Evolutionary conservation across 2,888 invertebrate genomes (phyloP).

Genomic region (Ametastegia equiseti): DNA sequence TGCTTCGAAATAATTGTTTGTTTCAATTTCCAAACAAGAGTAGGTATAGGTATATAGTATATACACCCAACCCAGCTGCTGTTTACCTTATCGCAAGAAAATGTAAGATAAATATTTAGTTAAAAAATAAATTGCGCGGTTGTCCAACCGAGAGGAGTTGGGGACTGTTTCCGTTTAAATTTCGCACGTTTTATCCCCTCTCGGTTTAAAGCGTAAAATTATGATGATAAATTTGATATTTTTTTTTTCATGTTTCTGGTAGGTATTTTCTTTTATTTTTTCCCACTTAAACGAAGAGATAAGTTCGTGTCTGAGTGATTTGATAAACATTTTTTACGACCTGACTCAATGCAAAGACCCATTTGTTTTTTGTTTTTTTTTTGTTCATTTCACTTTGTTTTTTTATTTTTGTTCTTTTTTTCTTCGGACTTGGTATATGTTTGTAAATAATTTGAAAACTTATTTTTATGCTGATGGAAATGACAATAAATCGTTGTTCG

Average conservation of each 20-base stretch:
- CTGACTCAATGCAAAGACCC: background rate
- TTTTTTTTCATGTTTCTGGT: too few relatives aligned
- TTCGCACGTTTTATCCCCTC: constrained; percentile 14
- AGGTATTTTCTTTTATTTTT: too few relatives aligned
- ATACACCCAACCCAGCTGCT: background rate
- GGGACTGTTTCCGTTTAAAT: background rate
- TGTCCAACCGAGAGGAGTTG: background rate
- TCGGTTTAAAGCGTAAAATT: constrained; percentile 14
- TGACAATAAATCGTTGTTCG: background rate
- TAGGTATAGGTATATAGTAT: background rate
- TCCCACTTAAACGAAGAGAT: too few relatives aligned
- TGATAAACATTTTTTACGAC: constrained; percentile 16
- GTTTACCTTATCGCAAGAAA: background rate
- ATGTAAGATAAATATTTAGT: background rate
- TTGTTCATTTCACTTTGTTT: background rate
- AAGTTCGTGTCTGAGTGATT: background rate
- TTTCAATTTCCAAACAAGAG: background rate
- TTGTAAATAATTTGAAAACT: constrained; percentile 12
- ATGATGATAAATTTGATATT: constrained; percentile 14
- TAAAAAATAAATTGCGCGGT: constrained; percentile 6
- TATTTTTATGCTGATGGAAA: constrained; percentile 3
- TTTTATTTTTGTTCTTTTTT: background rate
- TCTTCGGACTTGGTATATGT: background rate
- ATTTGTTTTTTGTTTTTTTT: background rate
- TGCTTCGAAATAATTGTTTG: background rate